Evolutionary conservation across 1,140 invertebrate species (phyloP).

Genomic region (Eriosoma lanigerum): DNA sequence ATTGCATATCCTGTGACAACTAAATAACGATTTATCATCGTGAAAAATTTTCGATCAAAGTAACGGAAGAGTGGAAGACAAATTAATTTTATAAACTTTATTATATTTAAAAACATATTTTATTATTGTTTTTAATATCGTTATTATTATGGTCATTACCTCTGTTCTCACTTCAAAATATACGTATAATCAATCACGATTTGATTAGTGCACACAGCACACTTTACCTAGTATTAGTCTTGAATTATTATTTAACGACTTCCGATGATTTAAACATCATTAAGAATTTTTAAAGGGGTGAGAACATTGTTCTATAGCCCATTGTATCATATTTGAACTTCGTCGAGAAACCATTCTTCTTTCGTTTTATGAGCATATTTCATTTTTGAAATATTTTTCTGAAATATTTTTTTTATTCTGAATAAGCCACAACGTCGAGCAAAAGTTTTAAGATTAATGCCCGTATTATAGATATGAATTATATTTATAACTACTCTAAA

Average conservation of each 20-base stretch:
- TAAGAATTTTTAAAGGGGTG: constrained; percentile 35
- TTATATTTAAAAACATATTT: constrained; percentile 22
- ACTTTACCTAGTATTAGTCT: constrained; percentile 47
- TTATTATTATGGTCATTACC: constrained; percentile 1
- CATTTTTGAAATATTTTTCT: neutral
- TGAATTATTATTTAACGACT: constrained; percentile 35
- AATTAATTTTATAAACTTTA: constrained; percentile 24
- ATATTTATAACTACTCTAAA: too few relatives aligned
- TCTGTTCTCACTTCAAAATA: constrained; percentile 8
- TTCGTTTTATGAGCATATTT: neutral
- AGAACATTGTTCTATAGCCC: constrained; percentile 31
- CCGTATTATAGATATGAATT: too few relatives aligned
- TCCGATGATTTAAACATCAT: constrained; percentile 44
- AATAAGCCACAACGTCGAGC: too few relatives aligned
- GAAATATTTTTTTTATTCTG: too few relatives aligned
- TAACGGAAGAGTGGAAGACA: constrained; percentile 8
- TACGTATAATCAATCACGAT: constrained; percentile 32
- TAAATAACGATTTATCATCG: constrained; percentile 36
- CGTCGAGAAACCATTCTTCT: neutral
- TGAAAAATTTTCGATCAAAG: neutral
- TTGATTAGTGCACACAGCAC: constrained; percentile 17
- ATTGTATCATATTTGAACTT: constrained; percentile 21
- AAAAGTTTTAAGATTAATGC: constrained; percentile 27
- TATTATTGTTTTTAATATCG: neutral
- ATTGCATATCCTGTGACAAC: neutral